Evolutionary conservation across 2,888 invertebrate species (phyloP).

Genomic region (Sarcophaga carnaria): DNA sequence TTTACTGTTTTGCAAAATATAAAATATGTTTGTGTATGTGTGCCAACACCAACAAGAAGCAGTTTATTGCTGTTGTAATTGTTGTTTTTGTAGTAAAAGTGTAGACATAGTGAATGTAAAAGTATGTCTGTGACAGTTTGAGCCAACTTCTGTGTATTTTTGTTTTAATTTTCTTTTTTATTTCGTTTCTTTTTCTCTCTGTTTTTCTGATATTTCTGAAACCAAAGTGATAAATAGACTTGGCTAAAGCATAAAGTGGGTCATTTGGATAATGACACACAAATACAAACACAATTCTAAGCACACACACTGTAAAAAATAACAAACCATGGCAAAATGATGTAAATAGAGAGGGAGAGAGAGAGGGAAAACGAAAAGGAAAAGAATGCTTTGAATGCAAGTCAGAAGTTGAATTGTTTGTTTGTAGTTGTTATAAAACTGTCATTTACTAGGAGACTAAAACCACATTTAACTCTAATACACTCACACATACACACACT

Average conservation of each 20-base stretch:
- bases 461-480: conserved; percentile 55
- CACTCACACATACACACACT: conserved; percentile 19
- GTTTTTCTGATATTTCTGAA: conserved; percentile 39
- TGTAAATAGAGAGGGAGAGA: background rate
- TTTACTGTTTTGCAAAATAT: background rate
- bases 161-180: conserved; percentile 13
- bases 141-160: conserved; percentile 50
- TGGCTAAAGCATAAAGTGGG: conserved; percentile 74
- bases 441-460: conserved; percentile 62
- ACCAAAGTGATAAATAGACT: conserved; percentile 74
- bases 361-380: background rate
- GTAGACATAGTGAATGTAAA: conserved; percentile 53
- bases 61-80: conserved; percentile 27
- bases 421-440: conserved; percentile 57
- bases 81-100: background rate
- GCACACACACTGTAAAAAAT: background rate
- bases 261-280: conserved; percentile 71
- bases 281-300: conserved; percentile 28
- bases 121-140: conserved; percentile 64
- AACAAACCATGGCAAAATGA: background rate
- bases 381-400: conserved; percentile 38
- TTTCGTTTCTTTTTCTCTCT: conserved; percentile 1
- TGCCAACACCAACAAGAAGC: conserved; percentile 50
- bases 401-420: conserved; percentile 63
- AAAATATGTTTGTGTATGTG: conserved; percentile 7